phyloP scores from a whole-genome alignment of 2,797 vertebrate genomes.

The Gymnoscopelus braueri region DNA sequence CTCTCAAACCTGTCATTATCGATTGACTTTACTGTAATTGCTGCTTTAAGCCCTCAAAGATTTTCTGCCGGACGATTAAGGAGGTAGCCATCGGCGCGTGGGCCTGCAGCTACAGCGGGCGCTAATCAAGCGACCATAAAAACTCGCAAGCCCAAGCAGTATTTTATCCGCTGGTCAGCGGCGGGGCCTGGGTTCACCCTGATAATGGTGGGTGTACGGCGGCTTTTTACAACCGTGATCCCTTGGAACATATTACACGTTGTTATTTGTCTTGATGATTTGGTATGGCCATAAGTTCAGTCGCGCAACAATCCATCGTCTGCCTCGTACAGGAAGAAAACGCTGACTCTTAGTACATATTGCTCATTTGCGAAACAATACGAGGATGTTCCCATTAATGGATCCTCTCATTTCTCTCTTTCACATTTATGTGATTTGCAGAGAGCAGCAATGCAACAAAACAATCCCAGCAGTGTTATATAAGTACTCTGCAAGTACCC shows the following conservation, averaged over 20 bases:
- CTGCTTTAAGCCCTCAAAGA: slow-evolving; percentile 77
- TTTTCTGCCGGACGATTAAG: slow-evolving; percentile 78
- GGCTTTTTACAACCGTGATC: slow-evolving; percentile 33
- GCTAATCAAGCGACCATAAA: slow-evolving; percentile 66
- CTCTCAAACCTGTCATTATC: slow-evolving; percentile 80
- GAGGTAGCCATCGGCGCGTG: slow-evolving; percentile 50
- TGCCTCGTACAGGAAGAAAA: no score
- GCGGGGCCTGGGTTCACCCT: slow-evolving; percentile 3
- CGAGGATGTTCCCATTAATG: background rate
- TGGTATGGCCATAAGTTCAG: no score
- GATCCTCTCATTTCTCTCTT: no score
- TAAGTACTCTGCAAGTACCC: slow-evolving; percentile 14
- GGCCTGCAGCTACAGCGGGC: slow-evolving; percentile 36
- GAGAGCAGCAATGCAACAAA: slow-evolving; percentile 10
- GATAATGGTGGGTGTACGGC: slow-evolving; percentile 19
- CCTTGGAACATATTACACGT: background rate
- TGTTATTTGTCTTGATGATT: no score
- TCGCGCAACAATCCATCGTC: no score
- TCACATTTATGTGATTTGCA: slow-evolving; percentile 28
- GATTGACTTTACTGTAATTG: slow-evolving; percentile 84
- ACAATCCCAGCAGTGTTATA: slow-evolving; percentile 9
- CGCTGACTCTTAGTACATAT: no score
- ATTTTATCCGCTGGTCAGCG: slow-evolving; percentile 61
- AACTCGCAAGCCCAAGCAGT: slow-evolving; percentile 56
- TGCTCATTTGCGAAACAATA: no score